Base-by-base conservation (phyloP, 2,888 invertebrate genomes). In the Panzeria rudis region DNA sequence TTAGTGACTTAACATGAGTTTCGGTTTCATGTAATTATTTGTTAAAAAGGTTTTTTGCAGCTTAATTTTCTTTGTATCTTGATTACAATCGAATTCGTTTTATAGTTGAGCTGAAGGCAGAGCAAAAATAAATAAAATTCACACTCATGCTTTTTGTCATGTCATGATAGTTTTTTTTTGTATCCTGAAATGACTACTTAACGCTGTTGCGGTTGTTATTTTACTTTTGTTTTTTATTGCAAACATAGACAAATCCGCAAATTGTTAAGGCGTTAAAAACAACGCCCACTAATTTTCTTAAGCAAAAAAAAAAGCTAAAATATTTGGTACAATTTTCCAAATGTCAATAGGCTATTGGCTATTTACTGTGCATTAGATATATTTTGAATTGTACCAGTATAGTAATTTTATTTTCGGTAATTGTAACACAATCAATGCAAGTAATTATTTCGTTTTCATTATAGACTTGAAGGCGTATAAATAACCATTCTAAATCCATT, bases 261-360 rank as follows among this genome's bases (percentile, higher is more conserved):
- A 83, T 86, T 80, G 80, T 62, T 77, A 62, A 83, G 86, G 83
- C 86, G 83, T 86, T 86, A 83, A 29, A 69, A 83, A 54, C 80
- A 76, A 86, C 86, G 62, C 86, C 83, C 86, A 78, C 86, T 29
- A 73, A 72, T 80, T 71, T 73, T 64, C 73, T 72, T 54, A 52
- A 64, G 62, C 64, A 50, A 61, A 69, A 78, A 35, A 38, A 78
- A 6, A 29, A 50, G 52, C 61, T 71, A 35, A 38, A 78, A 6
- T 59, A 47, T 68, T 81, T 50, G 11, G 50, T 64, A 44, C 59
- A 79, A 71, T 85, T 82, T 78, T 71, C 52, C 59, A 85, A 82
- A 82, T 85, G 85, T 85, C 85, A 85, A 82, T 85, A 75, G 75
- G 56, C 85, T 78, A 71, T 78, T 73, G 75, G 82, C 75, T 75